phyloP scores from a whole-genome alignment of 2,888 invertebrate genomes.

The Calephelis perditalis region DNA sequence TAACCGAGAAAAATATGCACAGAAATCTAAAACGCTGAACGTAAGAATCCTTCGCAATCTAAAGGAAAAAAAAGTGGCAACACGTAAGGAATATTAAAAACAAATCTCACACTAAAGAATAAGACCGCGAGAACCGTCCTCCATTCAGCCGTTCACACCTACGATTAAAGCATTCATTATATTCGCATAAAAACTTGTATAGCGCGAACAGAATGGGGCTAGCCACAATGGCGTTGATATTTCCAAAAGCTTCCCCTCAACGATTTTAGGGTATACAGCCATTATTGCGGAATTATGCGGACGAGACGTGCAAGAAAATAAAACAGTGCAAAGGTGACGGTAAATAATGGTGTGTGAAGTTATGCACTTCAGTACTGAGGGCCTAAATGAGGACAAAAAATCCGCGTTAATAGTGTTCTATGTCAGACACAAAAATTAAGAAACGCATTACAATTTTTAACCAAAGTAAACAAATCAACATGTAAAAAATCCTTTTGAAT shows the following conservation, averaged over 20 bases:
- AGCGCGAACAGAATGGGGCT: constrained; percentile 61
- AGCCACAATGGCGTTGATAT: constrained; percentile 67
- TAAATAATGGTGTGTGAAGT: constrained; percentile 50
- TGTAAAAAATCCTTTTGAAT: too few species aligned
- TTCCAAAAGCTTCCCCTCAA: constrained; percentile 67
- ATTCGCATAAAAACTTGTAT: constrained; percentile 63
- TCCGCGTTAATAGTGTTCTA: constrained; percentile 44
- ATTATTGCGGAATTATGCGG: constrained; percentile 67
- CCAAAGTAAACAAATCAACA: too few species aligned
- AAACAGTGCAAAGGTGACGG: constrained; percentile 66
- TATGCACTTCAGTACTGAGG: constrained; percentile 49
- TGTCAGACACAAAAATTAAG: constrained; percentile 24
- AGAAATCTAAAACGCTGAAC: too few species aligned
- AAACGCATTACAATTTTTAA: too few species aligned
- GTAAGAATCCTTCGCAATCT: background rate
- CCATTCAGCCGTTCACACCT: constrained; percentile 65
- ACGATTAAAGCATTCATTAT: constrained; percentile 71
- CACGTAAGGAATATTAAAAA: constrained; percentile 12
- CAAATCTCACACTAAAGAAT: constrained; percentile 39
- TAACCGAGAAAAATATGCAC: too few species aligned
- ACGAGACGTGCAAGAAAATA: constrained; percentile 65
- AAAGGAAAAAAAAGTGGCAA: background rate
- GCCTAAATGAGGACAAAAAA: constrained; percentile 40
- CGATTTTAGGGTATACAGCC: constrained; percentile 60
- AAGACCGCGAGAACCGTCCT: constrained; percentile 39